Percentiles rank a stretch among this genome's conserved stretches.
phyloP scores from a whole-genome alignment of 1,140 invertebrate species.

The Nylanderia fulva region DNA sequence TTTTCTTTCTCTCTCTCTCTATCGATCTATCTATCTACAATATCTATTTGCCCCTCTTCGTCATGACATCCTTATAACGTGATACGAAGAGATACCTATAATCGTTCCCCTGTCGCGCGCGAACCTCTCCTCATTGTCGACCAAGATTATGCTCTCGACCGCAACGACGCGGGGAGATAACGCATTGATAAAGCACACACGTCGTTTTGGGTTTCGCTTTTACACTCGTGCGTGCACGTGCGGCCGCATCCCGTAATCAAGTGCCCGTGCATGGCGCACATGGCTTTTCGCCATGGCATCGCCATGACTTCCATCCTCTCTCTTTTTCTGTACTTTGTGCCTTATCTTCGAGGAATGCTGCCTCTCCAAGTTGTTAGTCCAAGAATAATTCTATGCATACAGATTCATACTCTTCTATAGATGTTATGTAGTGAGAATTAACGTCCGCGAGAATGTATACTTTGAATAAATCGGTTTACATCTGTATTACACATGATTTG shows the following conservation, averaged over 20 bases:
- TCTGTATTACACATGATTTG: too few species aligned
- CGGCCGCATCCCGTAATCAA: conserved; percentile 74
- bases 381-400: neutral
- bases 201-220: conserved; percentile 79
- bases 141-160: conserved; percentile 55
- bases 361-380: neutral
- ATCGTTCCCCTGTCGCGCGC: neutral
- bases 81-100: conserved; percentile 20
- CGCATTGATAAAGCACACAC: conserved; percentile 80
- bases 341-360: conserved; percentile 52
- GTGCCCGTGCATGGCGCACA: conserved; percentile 79
- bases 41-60: neutral
- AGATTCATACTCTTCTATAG: neutral
- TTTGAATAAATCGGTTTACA: too few species aligned
- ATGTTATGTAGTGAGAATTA: too few species aligned
- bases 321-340: neutral
- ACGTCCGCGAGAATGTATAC: too few species aligned
- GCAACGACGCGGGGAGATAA: conserved; percentile 72
- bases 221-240: conserved; percentile 70
- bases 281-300: conserved; percentile 66
- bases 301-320: conserved; percentile 20
- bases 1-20: too few species aligned
- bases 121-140: conserved; percentile 56
- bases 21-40: too few species aligned
- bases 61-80: conserved; percentile 19